These are phyloP conservation scores for Dasysyrphus tricinctus DNA, from an alignment of 2,888 invertebrate species.

Conservation along the genomic window DNA sequence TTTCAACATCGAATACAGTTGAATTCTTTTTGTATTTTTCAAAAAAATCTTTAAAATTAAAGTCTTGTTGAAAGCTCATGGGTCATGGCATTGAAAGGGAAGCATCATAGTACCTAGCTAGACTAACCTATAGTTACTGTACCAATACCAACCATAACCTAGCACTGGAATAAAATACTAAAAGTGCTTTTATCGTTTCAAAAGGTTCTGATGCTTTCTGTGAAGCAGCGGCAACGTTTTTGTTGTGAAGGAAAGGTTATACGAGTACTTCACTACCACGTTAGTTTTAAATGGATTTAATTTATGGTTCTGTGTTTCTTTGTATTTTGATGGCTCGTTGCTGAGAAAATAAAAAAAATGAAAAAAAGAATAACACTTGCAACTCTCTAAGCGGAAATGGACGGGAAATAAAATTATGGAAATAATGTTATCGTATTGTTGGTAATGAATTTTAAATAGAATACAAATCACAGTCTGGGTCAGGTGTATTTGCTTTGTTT, in stretches of 20 bases:
- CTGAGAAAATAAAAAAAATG: background rate
- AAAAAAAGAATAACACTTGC: background rate
- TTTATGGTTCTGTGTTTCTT: conserved; percentile 36
- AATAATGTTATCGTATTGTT: conserved; percentile 58
- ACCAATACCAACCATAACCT: background rate
- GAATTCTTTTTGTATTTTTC: background rate
- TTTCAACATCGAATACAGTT: background rate
- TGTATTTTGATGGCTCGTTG: conserved; percentile 35
- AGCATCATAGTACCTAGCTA: background rate
- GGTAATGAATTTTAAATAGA: conserved; percentile 13
- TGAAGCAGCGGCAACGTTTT: background rate
- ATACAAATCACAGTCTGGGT: background rate
- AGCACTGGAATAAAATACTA: background rate
- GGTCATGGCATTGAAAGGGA: conserved; percentile 6
- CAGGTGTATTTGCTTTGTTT: background rate
- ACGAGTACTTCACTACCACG: background rate
- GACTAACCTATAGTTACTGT: background rate
- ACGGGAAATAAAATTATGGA: conserved; percentile 61
- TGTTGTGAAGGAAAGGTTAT: background rate
- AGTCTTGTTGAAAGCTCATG: conserved; percentile 8
- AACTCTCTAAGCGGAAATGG: background rate
- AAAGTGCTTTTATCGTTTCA: conserved; percentile 23
- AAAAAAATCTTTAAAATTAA: background rate
- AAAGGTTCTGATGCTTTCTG: background rate
- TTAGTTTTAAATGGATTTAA: conserved; percentile 40